Evolutionary conservation across 2,888 invertebrate genomes (phyloP), one percentile per base, ranked within the genome.

Genomic region (Melieria omissa): DNA sequence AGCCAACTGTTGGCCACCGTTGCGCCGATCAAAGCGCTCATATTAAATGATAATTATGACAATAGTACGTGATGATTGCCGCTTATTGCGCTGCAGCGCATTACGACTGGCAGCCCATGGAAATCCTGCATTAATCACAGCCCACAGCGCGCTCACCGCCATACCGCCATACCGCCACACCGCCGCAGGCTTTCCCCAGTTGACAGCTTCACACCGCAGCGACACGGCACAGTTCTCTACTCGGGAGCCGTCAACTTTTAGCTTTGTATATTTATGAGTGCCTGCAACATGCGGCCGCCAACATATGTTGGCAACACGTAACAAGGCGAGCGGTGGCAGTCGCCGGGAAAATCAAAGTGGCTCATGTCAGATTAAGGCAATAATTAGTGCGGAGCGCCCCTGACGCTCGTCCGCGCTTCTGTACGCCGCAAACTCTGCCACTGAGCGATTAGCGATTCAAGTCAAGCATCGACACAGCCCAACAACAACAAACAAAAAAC

Each of bases 41-140:
- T 80, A 80, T 78, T 78, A 79, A 80, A 83, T 82, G 82, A 83
- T 84, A 84, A 84, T 84, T 84, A 84, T 84, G 85, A 81, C 83
- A 84, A 82, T 80, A 83, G 83, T 84, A 84, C 84, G 84, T 84
- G 84, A 84, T 84, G 82, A 84, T 83, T 81, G 84, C 78, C 76
- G 76, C 78, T 83, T 80, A 78, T 77, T 78, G 75, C 76, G 73
- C 73, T 74, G 73, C 75, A 75, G 73, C 77, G 75, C 73, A 76
- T 73, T 68, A 68, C 47, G 60, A 69, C 64, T 52, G 74, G 67
- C 72, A 73, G 70, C 55, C 42, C 61, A 46, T 60, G 72, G 69
- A 70, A 75, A 77, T 71, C 65, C 69, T 47, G 68, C 71, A 71
- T 74, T 74, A 73, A 75, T 72, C 72, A 65, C 69, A 61, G 44